Conservation (phyloP, 2,113 vertebrate genomes). For the Lipophrys pholis region DNA sequence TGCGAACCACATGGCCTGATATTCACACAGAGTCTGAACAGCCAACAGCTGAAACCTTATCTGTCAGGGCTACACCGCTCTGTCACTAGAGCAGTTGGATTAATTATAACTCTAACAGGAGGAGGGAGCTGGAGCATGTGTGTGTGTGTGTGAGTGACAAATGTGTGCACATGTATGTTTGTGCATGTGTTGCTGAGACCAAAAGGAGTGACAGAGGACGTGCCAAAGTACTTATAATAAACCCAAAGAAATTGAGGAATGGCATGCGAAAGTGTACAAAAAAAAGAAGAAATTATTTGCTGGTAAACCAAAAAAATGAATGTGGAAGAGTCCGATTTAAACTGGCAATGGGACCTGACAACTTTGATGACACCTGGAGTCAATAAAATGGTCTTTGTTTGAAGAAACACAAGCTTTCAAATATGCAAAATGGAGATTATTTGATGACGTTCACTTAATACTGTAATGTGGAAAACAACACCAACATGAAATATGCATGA, state of each 20-base stretch:
- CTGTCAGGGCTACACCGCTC: conserved; percentile 60
- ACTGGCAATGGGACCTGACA: not conserved
- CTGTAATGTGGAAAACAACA: not conserved
- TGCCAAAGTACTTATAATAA: conserved; percentile 47
- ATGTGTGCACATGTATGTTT: conserved; percentile 43
- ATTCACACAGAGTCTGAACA: conserved; percentile 34
- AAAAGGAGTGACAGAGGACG: conserved; percentile 34
- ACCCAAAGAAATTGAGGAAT: conserved; percentile 21
- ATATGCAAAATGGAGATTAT: not conserved
- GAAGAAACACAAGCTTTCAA: not conserved
- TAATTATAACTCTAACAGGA: conserved; percentile 77
- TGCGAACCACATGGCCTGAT: conserved; percentile 40
- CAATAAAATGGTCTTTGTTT: conserved; percentile 5
- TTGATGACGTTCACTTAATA: no score
- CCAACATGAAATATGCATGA: not conserved
- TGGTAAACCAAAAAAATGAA: conserved; percentile 1
- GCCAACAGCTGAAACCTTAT: conserved; percentile 72
- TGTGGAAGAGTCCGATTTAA: not conserved
- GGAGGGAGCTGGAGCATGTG: conserved; percentile 43
- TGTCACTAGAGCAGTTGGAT: conserved; percentile 72
- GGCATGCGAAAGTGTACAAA: not conserved
- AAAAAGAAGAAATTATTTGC: not conserved
- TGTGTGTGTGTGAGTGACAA: conserved; percentile 31
- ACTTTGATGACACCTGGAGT: not conserved
- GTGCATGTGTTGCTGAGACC: conserved; percentile 30